A percentile compares a stretch with the other conserved stretches of the same genome.
Conservation (phyloP, 2,113 vertebrate species). For the Globicephala melas region DNA sequence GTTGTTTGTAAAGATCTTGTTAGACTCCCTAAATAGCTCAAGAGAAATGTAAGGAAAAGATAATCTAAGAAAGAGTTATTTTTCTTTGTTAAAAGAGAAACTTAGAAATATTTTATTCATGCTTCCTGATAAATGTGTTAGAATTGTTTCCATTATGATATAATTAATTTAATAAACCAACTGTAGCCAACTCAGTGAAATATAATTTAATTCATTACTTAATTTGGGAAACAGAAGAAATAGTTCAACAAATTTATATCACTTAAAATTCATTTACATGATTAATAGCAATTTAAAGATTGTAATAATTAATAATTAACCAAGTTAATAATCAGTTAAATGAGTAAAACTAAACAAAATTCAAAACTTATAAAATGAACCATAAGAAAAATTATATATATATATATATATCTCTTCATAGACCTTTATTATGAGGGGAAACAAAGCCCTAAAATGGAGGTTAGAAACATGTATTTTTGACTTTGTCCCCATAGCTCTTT, state of each 20-base stretch:
- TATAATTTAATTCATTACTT: neutral
- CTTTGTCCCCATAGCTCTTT: neutral
- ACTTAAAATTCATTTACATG: conserved; percentile 15
- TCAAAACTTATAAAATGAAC: neutral
- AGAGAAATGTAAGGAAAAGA: neutral
- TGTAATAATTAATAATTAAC: neutral
- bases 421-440: neutral
- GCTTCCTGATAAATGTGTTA: neutral
- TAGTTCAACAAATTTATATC: neutral
- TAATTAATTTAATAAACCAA: conserved; percentile 15
- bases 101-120: conserved; percentile 1
- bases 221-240: neutral
- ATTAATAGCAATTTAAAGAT: neutral
- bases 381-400: neutral
- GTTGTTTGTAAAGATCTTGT: neutral
- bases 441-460: neutral
- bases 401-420: neutral
- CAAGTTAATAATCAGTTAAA: neutral
- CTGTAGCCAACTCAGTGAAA: neutral
- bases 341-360: neutral
- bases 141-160: neutral
- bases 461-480: neutral
- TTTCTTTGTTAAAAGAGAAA: conserved; percentile 5
- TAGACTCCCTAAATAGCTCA: neutral
- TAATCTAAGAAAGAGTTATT: neutral